A percentile compares a stretch with the other conserved stretches of the same genome.
These are phyloP conservation scores for Crotalus viridis DNA, from an alignment of 2,113 vertebrate genomes.

Conservation along the genomic window DNA sequence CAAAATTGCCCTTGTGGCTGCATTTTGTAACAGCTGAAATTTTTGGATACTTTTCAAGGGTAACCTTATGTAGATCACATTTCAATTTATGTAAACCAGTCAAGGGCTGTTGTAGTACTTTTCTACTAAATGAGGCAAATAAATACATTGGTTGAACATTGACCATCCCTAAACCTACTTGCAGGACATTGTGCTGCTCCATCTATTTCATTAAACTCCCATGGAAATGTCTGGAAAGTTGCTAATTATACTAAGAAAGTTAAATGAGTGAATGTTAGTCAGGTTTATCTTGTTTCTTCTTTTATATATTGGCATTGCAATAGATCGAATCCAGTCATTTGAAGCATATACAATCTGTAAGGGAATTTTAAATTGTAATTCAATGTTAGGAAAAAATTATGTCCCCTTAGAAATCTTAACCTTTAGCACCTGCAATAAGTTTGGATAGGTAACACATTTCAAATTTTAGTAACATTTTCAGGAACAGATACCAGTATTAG, in stretches of 20 bases:
- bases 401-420: background rate
- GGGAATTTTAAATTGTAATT: background rate
- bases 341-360: background rate
- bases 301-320: background rate
- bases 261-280: background rate
- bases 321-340: background rate
- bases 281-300: background rate
- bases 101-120: background rate
- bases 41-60: background rate
- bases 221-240: background rate
- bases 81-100: background rate
- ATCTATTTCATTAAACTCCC: background rate
- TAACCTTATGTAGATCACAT: background rate
- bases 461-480: background rate
- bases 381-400: background rate
- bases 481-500: background rate
- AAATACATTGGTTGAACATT: background rate
- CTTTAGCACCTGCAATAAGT: background rate
- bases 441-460: background rate
- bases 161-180: background rate
- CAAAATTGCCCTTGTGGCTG: background rate
- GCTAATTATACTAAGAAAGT: background rate
- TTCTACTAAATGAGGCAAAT: background rate
- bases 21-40: background rate
- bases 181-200: background rate